Percentiles rank a stretch among this genome's conserved stretches.
phyloP scores from a whole-genome alignment of 1,140 invertebrate genomes.

The Nasonia giraulti region DNA sequence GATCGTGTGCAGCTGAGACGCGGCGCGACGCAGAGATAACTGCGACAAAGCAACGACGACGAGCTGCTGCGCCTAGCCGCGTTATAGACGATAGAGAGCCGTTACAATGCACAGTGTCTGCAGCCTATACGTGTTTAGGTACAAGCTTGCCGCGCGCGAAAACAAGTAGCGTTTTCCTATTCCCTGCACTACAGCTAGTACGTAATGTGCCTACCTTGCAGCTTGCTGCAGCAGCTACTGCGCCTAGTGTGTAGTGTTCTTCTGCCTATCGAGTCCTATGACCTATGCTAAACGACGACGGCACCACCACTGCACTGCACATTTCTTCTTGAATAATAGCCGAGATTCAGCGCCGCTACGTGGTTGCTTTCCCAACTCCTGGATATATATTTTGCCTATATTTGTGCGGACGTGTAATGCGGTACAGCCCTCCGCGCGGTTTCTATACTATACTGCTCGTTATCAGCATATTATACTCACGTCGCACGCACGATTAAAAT shows the following conservation, averaged over 20 bases:
- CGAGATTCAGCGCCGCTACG: constrained; percentile 15
- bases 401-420: background rate
- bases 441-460: too few species aligned
- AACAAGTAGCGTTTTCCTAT: background rate
- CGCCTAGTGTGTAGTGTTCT: background rate
- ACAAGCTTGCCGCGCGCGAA: background rate
- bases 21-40: background rate
- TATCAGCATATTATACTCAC: background rate
- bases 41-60: background rate
- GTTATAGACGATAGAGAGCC: background rate
- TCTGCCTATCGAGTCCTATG: background rate
- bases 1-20: background rate
- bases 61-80: background rate
- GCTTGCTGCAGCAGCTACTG: background rate
- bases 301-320: background rate
- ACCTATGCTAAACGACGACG: background rate
- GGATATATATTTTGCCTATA: background rate
- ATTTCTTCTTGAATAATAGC: background rate
- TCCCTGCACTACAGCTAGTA: background rate
- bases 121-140: background rate
- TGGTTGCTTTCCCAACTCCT: background rate
- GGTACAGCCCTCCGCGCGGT: too few species aligned
- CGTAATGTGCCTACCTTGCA: background rate
- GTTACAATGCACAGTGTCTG: background rate
- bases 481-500: background rate